phyloP scores from a whole-genome alignment of 2,113 vertebrate genomes.

The Ophthalmolycus amberensis region DNA sequence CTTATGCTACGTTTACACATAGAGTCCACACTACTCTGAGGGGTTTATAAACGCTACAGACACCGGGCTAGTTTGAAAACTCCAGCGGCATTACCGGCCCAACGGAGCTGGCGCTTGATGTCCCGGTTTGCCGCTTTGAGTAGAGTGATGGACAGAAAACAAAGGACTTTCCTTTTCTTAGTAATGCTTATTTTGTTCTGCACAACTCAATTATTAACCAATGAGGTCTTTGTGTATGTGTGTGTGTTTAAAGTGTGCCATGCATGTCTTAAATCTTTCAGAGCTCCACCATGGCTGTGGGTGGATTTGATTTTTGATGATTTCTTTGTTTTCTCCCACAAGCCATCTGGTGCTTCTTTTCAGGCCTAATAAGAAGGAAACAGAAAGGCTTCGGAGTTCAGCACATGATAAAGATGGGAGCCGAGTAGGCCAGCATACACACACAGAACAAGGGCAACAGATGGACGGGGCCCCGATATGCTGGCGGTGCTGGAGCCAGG shows the following conservation, averaged over 20 bases:
- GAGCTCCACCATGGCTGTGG: slow-evolving; percentile 47
- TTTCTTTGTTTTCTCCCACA: slow-evolving; percentile 37
- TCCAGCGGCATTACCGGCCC: too few species aligned
- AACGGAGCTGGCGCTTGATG: too few species aligned
- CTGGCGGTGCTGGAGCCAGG: slow-evolving; percentile 58
- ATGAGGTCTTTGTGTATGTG: slow-evolving; percentile 12
- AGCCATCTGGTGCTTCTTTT: slow-evolving; percentile 76
- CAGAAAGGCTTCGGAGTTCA: slow-evolving; percentile 55
- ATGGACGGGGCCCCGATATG: slow-evolving; percentile 71
- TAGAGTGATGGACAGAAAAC: neutral
- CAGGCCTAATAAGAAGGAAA: slow-evolving; percentile 64
- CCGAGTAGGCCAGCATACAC: slow-evolving; percentile 26
- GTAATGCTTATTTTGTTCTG: neutral
- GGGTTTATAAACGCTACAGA: too few species aligned
- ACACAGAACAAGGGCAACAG: slow-evolving; percentile 63
- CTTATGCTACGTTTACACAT: too few species aligned
- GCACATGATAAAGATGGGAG: slow-evolving; percentile 54
- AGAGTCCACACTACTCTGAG: too few species aligned
- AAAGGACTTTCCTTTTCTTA: neutral
- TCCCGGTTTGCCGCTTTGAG: neutral
- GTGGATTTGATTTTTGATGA: slow-evolving; percentile 33
- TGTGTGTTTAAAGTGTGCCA: slow-evolving; percentile 46
- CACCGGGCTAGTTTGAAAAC: too few species aligned
- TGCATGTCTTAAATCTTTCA: slow-evolving; percentile 64
- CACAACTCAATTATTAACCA: slow-evolving; percentile 4